These are phyloP conservation scores for Epinephelus lanceolatus DNA, from an alignment of 2,113 vertebrate species.

Conservation along the genomic window DNA sequence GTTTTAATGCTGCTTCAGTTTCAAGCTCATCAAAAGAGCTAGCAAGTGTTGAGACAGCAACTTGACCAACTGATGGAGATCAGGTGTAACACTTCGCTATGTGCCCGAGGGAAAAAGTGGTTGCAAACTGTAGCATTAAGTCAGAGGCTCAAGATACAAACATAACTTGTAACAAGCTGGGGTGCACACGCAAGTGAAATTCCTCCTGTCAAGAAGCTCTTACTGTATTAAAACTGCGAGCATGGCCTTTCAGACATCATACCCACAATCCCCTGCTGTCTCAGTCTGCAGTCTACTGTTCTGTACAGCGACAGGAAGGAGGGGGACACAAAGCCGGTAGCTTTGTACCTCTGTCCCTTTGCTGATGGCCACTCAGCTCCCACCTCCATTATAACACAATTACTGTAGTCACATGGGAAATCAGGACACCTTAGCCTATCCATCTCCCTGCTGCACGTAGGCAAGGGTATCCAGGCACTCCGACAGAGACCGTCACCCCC, in stretches of 20 bases:
- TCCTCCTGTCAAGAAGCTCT: conserved; percentile 9
- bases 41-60: conserved; percentile 52
- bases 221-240: conserved; percentile 17
- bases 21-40: conserved; percentile 33
- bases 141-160: conserved; percentile 9
- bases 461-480: conserved; percentile 58
- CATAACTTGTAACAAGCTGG: not conserved
- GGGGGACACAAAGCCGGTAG: conserved; percentile 9
- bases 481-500: conserved; percentile 21
- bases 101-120: conserved; percentile 15
- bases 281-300: not conserved
- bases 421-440: conserved; percentile 73
- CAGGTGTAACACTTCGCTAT: conserved; percentile 35
- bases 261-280: conserved; percentile 37
- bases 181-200: conserved; percentile 10
- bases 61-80: conserved; percentile 40
- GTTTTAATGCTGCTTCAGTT: conserved; percentile 33
- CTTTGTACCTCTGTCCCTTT: conserved; percentile 54
- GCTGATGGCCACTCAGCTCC: conserved; percentile 60
- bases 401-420: conserved; percentile 73
- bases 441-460: conserved; percentile 58
- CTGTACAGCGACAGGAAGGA: not conserved
- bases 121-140: conserved; percentile 30
- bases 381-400: conserved; percentile 77
- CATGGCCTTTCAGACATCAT: conserved; percentile 18